Percentiles rank a stretch among this genome's conserved stretches.
Conservation (phyloP, 2,888 invertebrate genomes). For the Philaethria dido region DNA sequence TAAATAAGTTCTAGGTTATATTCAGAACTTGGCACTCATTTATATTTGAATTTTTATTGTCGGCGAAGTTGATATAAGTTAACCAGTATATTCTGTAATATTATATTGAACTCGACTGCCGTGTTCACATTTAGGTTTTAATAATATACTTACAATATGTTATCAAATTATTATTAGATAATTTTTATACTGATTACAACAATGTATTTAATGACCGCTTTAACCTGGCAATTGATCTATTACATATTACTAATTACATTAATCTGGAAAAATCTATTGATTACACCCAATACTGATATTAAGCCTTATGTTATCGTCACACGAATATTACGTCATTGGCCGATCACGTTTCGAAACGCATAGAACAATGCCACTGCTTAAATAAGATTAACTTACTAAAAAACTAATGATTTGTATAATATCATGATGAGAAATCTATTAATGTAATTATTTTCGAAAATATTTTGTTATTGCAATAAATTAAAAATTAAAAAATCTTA, state of each 20-base stretch:
- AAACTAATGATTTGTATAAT: no score
- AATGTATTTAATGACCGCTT: slow-evolving; percentile 12
- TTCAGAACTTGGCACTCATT: no score
- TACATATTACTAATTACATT: neutral
- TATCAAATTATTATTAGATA: neutral
- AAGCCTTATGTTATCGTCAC: neutral
- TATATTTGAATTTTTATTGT: no score
- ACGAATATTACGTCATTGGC: neutral
- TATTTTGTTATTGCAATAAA: no score
- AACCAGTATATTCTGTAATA: no score
- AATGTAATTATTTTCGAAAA: no score
- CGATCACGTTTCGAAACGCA: neutral
- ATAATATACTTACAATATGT: neutral
- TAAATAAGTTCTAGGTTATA: no score
- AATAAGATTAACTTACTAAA: neutral
- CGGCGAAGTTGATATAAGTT: no score
- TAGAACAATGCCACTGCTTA: neutral
- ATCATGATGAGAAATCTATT: no score
- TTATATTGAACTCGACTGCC: no score
- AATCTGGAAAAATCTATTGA: slow-evolving; percentile 1
- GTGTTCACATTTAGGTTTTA: no score
- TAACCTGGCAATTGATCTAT: neutral
- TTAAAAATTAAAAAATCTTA: no score
- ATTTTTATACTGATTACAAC: slow-evolving; percentile 3
- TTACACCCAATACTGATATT: neutral